Conservation (phyloP, 1,140 invertebrate species). For the Danaus melanippus region DNA sequence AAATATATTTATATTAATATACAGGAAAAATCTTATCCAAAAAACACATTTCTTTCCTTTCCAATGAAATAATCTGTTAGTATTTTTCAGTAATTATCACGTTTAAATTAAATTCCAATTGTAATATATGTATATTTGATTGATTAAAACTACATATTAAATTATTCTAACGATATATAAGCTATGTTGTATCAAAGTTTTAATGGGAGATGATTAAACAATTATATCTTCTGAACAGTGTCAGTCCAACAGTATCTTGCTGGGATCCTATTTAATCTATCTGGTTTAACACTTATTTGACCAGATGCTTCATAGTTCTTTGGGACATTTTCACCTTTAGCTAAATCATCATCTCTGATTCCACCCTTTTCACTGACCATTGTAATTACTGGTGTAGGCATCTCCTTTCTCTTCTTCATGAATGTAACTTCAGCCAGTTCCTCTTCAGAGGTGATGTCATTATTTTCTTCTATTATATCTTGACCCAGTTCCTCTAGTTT, state of each 20-base stretch:
- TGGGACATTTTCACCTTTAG: constrained; percentile 36
- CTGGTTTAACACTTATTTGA: constrained; percentile 25
- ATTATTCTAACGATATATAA: too few relatives aligned
- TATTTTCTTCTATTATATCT: constrained; percentile 38
- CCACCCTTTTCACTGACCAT: constrained; percentile 17
- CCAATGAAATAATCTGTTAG: too few relatives aligned
- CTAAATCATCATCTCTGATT: constrained; percentile 22
- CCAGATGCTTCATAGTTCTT: constrained; percentile 15
- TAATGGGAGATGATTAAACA: too few relatives aligned
- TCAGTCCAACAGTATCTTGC: constrained; percentile 61
- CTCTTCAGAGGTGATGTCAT: constrained; percentile 39
- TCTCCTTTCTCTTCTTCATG: constrained; percentile 18
- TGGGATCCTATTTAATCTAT: constrained; percentile 37
- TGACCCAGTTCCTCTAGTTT: constrained; percentile 47
- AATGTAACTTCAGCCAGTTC: constrained; percentile 29
- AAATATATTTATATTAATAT: too few relatives aligned
- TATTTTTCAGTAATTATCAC: too few relatives aligned
- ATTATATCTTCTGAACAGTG: constrained; percentile 16
- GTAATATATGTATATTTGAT: too few relatives aligned
- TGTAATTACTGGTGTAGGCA: constrained; percentile 11
- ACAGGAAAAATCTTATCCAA: too few relatives aligned
- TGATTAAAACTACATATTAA: too few relatives aligned
- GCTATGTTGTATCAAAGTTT: too few relatives aligned
- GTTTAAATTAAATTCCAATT: too few relatives aligned
- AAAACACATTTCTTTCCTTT: too few relatives aligned